phyloP scores from a whole-genome alignment of 2,888 invertebrate species.

The Steinernema carpocapsae region DNA sequence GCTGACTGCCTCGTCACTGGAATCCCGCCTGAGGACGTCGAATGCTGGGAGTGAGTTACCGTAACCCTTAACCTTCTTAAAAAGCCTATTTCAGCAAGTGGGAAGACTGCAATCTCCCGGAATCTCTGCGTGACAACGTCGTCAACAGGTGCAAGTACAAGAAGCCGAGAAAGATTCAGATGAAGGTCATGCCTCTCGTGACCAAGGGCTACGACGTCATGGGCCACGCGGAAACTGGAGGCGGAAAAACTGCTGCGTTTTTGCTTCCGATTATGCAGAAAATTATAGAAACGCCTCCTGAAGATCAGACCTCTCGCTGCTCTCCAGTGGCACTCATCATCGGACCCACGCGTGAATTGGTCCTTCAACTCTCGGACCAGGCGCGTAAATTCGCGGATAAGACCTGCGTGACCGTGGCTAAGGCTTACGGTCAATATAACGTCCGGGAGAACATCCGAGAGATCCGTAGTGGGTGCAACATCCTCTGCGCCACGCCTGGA shows the following conservation, averaged over 20 bases:
- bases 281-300: constrained; percentile 25
- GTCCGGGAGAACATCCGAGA: not conserved
- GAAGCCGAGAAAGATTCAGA: constrained; percentile 91
- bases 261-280: constrained; percentile 83
- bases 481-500: constrained; percentile 70
- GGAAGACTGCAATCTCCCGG: constrained; percentile 23
- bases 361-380: constrained; percentile 79
- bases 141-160: constrained; percentile 74
- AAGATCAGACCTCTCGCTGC: not conserved
- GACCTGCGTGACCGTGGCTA: constrained; percentile 36
- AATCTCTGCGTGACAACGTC: constrained; percentile 37
- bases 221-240: constrained; percentile 97
- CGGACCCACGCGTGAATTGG: constrained; percentile 89
- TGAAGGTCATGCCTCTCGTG: constrained; percentile 85
- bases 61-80: not conserved
- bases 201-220: constrained; percentile 81
- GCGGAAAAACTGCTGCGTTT: constrained; percentile 96
- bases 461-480: constrained; percentile 74
- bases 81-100: constrained; percentile 20
- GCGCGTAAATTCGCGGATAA: constrained; percentile 47
- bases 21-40: not conserved
- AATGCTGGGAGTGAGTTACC: not conserved
- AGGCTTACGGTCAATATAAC: no score
- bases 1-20: not conserved
- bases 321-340: constrained; percentile 83